These are phyloP conservation scores for Caenorhabditis sp. DNA, from an alignment of 2,888 invertebrate genomes.

Conservation along the genomic window DNA sequence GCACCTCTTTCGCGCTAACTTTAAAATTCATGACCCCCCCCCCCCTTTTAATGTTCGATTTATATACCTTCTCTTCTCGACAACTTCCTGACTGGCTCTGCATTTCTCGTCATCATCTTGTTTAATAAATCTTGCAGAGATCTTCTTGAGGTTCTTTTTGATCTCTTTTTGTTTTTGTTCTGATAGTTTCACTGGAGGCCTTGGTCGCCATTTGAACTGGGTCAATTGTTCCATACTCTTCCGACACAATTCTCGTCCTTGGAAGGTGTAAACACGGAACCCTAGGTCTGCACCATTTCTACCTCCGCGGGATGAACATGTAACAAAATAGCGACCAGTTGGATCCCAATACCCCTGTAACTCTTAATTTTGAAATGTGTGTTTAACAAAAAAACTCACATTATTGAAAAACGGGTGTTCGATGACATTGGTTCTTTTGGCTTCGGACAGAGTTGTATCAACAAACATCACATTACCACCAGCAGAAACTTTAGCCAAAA, in stretches of 20 bases:
- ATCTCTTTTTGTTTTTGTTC: constrained; percentile 86
- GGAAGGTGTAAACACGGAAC: constrained; percentile 98
- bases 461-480: constrained; percentile 67
- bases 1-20: no score
- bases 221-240: constrained; percentile 91
- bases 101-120: constrained; percentile 78
- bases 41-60: no score
- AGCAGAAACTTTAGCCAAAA: constrained; percentile 64
- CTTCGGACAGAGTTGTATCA: constrained; percentile 63
- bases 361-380: constrained; percentile 74
- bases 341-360: constrained; percentile 99
- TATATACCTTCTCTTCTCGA: constrained; percentile 44
- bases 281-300: constrained; percentile 77
- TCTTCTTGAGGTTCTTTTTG: constrained; percentile 96
- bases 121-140: constrained; percentile 91
- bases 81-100: constrained; percentile 66
- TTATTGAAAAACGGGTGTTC: constrained; percentile 60
- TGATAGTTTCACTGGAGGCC: constrained; percentile 84
- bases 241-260: constrained; percentile 79
- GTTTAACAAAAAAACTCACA: constrained; percentile 4
- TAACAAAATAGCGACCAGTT: constrained; percentile 94
- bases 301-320: constrained; percentile 92
- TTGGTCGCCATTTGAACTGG: constrained; percentile 93
- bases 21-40: no score
- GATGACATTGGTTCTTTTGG: constrained; percentile 54